phyloP scores from a whole-genome alignment of 2,797 vertebrate genomes.

The Acanthornis magna region DNA sequence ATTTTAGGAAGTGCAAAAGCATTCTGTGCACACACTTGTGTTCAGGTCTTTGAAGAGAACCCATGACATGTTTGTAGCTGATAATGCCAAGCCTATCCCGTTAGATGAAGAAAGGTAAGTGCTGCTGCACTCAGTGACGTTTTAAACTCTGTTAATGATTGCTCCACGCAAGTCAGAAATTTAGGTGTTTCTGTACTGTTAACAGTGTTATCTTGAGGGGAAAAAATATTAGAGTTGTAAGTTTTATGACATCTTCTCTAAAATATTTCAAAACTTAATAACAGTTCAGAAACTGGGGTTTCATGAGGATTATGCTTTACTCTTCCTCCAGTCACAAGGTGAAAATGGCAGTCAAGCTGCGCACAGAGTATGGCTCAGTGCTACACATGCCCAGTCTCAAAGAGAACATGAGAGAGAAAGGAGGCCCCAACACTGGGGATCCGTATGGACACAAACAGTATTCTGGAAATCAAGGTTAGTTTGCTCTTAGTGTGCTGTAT shows the following conservation, averaged over 20 bases:
- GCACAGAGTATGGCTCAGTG: slow-evolving; percentile 86
- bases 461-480: slow-evolving; percentile 81
- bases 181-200: background rate
- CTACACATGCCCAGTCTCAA: slow-evolving; percentile 93
- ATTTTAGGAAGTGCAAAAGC: slow-evolving; percentile 94
- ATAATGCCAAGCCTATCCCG: slow-evolving; percentile 88
- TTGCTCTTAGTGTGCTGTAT: background rate
- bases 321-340: slow-evolving; percentile 83
- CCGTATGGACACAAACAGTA: slow-evolving; percentile 81
- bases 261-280: background rate
- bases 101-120: slow-evolving; percentile 89
- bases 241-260: background rate
- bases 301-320: background rate
- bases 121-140: background rate
- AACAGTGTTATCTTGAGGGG: background rate
- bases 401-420: slow-evolving; percentile 85
- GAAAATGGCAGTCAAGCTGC: slow-evolving; percentile 91
- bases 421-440: slow-evolving; percentile 64
- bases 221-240: background rate
- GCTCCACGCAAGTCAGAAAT: background rate
- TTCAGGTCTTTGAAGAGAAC: slow-evolving; percentile 97
- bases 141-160: background rate
- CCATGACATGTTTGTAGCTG: slow-evolving; percentile 98
- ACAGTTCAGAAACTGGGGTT: background rate
- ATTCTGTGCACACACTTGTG: slow-evolving; percentile 97